Conservation (phyloP, 2,888 invertebrate species). For the Myathropa florea region DNA sequence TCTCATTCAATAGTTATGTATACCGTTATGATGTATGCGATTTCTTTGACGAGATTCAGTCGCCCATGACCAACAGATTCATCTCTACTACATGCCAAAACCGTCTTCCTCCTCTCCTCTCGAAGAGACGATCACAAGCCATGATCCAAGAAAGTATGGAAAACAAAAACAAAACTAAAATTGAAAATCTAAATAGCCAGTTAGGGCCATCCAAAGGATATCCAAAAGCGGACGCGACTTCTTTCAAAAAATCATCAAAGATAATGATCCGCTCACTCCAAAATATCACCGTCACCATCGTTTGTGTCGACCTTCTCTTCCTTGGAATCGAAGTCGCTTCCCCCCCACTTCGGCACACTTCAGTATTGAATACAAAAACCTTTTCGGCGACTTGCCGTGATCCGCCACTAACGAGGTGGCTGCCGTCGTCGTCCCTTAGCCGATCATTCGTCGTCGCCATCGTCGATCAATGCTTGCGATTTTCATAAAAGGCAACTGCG, state of each 20-base stretch:
- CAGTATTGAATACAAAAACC: conserved; percentile 54
- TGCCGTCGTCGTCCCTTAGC: background rate
- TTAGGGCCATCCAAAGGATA: conserved; percentile 31
- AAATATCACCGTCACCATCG: conserved; percentile 57
- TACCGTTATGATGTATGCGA: background rate
- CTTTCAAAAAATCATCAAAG: conserved; percentile 59
- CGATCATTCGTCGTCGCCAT: background rate
- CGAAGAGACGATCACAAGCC: background rate
- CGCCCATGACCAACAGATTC: background rate
- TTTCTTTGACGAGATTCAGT: background rate
- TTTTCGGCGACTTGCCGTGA: conserved; percentile 58
- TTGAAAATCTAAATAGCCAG: conserved; percentile 60
- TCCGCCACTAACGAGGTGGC: conserved; percentile 61
- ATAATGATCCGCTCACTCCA: conserved; percentile 67
- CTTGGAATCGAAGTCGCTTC: background rate
- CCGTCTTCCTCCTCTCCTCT: background rate
- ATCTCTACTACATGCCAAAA: background rate
- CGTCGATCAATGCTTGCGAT: conserved; percentile 66
- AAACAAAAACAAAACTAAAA: conserved; percentile 27
- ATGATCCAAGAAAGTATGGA: conserved; percentile 1
- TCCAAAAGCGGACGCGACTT: conserved; percentile 42
- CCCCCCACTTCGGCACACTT: conserved; percentile 6
- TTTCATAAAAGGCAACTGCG: conserved; percentile 68
- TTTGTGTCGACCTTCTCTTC: conserved; percentile 13
- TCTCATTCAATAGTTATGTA: background rate